Conservation (phyloP, 2,888 invertebrate genomes). For the Microchrysa polita region DNA sequence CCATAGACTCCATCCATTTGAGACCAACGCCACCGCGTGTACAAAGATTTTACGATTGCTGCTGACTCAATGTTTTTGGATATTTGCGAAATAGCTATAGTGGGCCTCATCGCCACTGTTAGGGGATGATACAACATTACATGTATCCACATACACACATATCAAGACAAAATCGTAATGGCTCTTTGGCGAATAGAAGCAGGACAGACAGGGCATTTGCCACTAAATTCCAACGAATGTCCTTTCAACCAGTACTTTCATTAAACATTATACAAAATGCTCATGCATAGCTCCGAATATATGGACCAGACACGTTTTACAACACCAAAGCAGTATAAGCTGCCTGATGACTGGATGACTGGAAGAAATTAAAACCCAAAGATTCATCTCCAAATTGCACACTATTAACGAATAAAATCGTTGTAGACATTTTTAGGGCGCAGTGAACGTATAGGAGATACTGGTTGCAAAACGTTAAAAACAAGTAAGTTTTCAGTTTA, state of each 20-base stretch:
- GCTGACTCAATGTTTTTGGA: slow-evolving; percentile 27
- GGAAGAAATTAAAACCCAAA: slow-evolving; percentile 40
- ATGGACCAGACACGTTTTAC: slow-evolving; percentile 21
- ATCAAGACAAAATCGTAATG: background rate
- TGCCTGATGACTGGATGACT: slow-evolving; percentile 31
- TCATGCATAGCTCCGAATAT: slow-evolving; percentile 34
- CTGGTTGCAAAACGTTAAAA: background rate
- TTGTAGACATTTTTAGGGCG: background rate
- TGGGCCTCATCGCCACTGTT: background rate
- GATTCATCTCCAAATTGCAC: slow-evolving; percentile 10
- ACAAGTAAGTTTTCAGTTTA: no score
- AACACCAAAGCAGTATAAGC: slow-evolving; percentile 13
- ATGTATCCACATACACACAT: no score
- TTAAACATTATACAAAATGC: background rate
- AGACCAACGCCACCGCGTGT: slow-evolving; percentile 8
- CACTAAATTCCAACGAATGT: slow-evolving; percentile 36
- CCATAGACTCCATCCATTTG: background rate
- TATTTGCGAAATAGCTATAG: slow-evolving; percentile 7
- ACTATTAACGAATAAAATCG: background rate
- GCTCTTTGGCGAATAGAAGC: background rate
- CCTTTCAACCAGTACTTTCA: slow-evolving; percentile 34
- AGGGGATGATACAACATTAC: background rate
- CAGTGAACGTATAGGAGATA: background rate
- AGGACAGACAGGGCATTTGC: slow-evolving; percentile 18
- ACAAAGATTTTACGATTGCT: slow-evolving; percentile 8